Evolutionary conservation across 37 sponge, comb jelly and placozoan species (phyloP), one percentile per base, ranked within the genome.

Genomic region (Halichondria panicea): DNA sequence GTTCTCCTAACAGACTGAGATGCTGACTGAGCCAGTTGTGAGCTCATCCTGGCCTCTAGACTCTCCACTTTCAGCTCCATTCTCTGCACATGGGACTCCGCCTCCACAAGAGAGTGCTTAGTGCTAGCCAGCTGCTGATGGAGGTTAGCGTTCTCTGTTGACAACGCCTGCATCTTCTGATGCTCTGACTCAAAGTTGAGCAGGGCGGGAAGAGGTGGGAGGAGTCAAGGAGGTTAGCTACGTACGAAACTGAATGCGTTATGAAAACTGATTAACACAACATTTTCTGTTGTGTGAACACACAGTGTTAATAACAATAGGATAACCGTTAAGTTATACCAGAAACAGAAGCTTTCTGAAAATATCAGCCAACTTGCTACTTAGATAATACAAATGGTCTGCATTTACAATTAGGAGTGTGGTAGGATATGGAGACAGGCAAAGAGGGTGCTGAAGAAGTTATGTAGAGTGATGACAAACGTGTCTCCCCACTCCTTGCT

Each of bases 391-490:
- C n/a, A n/a, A n/a, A n/a, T n/a, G n/a, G n/a, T n/a, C n/a, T n/a
- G n/a, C n/a, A n/a, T n/a, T n/a, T n/a, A n/a, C 52, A 48, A 15
- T 48, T 48, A 19, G 52, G 13, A 48, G n/a, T 25, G 32, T 39
- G 48, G 35, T 30, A 85, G 92, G 89, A 87, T 92, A 87, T 84
- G 88, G 22, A 96, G 66, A 46, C 76, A 77, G 46, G 89, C 35
- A 43, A 90, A 87, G 28, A 96, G 89, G 8, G 88, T 89, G 78
- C 91, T 91, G 88, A 96, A 89, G 76, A 96, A 93, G 69, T 96
- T 96, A 69, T 84, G 85, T 24, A 96, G 75, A 15, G 97, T 92
- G 6, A 90, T 61, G 34, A 72, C 35, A 43, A 96, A 83, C 6
- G 91, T 75, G 55, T 89, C 90, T 21, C 71, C 41, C 90, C 95